Conservation (phyloP, 53 echinoderm and acorn worm species). For the Antedon mediterranea region DNA sequence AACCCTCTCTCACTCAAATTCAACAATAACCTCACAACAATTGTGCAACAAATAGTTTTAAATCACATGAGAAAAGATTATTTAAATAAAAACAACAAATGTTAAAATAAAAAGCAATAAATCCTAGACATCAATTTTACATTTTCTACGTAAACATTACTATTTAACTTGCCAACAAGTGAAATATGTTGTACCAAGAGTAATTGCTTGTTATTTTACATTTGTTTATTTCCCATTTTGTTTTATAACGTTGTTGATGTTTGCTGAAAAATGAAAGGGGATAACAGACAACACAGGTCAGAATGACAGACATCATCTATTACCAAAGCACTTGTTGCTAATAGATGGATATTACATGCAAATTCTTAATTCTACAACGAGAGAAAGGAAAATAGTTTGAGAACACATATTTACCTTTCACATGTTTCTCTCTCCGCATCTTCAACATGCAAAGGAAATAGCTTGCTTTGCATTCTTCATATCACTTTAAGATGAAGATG, state of each 20-base stretch:
- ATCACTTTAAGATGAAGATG: not conserved
- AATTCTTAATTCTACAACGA: not conserved
- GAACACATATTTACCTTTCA: not conserved
- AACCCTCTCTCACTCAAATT: no score
- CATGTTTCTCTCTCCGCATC: not conserved
- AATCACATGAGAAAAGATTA: not conserved
- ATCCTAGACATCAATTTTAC: no score
- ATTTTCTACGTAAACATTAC: no score
- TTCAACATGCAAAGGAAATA: not conserved
- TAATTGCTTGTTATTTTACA: not conserved
- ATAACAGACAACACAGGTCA: not conserved
- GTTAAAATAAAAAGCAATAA: no score
- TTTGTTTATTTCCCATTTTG: not conserved
- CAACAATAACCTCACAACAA: not conserved
- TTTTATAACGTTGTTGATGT: not conserved
- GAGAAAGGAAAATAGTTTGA: not conserved
- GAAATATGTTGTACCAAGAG: no score
- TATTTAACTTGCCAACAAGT: no score
- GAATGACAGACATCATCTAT: not conserved
- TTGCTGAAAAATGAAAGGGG: not conserved
- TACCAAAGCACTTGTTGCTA: not conserved
- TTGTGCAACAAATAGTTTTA: not conserved
- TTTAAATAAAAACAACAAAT: no score
- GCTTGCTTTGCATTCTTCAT: not conserved
- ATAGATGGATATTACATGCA: not conserved